Percentiles rank a stretch among this genome's conserved stretches.
These are phyloP conservation scores for Drosophila pachea DNA, from an alignment of 1,140 invertebrate genomes.

Conservation along the genomic window DNA sequence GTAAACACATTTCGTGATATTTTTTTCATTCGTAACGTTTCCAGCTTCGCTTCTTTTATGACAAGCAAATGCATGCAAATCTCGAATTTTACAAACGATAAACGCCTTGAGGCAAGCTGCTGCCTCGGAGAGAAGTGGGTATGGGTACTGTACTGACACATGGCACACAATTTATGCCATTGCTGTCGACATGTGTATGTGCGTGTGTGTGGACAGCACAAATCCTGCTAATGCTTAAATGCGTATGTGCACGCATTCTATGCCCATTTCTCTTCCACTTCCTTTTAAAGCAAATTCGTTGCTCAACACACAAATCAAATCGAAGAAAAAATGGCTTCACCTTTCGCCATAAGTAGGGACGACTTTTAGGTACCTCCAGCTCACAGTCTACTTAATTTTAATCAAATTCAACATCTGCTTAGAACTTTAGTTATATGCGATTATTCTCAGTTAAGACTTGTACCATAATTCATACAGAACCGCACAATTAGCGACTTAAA, in stretches of 20 bases:
- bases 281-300: slow-evolving; percentile 39
- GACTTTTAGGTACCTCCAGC: too few relatives aligned
- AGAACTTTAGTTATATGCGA: not conserved
- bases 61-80: slow-evolving; percentile 76
- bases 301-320: slow-evolving; percentile 68
- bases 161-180: slow-evolving; percentile 67
- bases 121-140: not conserved
- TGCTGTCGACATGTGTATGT: slow-evolving; percentile 37
- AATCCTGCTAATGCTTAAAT: slow-evolving; percentile 71
- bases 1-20: slow-evolving; percentile 65
- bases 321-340: slow-evolving; percentile 6
- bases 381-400: not conserved
- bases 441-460: not conserved
- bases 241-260: slow-evolving; percentile 62
- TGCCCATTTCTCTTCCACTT: slow-evolving; percentile 62
- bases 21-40: slow-evolving; percentile 17
- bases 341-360: not conserved
- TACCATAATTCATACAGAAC: slow-evolving; percentile 16
- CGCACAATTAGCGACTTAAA: slow-evolving; percentile 36
- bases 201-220: slow-evolving; percentile 35
- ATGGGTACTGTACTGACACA: slow-evolving; percentile 1
- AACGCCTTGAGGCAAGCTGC: slow-evolving; percentile 75
- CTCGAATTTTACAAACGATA: slow-evolving; percentile 77
- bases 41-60: slow-evolving; percentile 58
- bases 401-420: not conserved